Percentiles rank a stretch among this genome's conserved stretches.
Conservation (phyloP, 2,113 vertebrate genomes). For the Barbus barbus region DNA sequence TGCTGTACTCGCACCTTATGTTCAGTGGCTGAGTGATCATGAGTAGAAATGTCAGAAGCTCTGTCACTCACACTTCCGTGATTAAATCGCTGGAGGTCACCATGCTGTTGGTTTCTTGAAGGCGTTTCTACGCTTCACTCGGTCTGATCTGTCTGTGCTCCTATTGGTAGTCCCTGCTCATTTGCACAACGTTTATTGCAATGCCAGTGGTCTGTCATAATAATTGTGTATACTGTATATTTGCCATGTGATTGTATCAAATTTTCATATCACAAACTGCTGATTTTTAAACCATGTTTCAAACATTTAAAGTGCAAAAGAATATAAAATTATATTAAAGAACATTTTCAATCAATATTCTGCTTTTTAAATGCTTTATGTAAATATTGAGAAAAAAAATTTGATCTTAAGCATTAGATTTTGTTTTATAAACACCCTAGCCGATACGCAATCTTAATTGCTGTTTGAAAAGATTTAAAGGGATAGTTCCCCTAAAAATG, state of each 20-base stretch:
- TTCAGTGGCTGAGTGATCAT: constrained; percentile 36
- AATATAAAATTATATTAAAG: no score
- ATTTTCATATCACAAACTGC: neutral
- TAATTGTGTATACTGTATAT: neutral
- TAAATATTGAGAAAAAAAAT: no score
- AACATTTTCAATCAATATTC: no score
- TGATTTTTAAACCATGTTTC: no score
- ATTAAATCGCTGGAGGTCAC: neutral
- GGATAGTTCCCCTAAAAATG: no score
- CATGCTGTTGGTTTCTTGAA: constrained; percentile 1
- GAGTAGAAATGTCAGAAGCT: constrained; percentile 46
- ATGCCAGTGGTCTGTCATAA: neutral
- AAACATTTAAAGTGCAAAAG: no score
- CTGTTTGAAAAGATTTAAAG: no score
- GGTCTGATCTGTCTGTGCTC: neutral
- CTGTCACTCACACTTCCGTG: neutral
- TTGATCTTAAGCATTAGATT: no score
- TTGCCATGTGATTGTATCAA: neutral
- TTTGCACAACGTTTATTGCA: neutral
- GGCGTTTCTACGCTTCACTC: neutral
- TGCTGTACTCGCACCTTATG: constrained; percentile 19
- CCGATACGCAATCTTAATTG: no score
- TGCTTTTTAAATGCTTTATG: no score
- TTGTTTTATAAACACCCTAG: no score
- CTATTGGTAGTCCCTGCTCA: neutral